Base-by-base conservation (phyloP, 1,140 invertebrate species). In the Micrasema longulum region DNA sequence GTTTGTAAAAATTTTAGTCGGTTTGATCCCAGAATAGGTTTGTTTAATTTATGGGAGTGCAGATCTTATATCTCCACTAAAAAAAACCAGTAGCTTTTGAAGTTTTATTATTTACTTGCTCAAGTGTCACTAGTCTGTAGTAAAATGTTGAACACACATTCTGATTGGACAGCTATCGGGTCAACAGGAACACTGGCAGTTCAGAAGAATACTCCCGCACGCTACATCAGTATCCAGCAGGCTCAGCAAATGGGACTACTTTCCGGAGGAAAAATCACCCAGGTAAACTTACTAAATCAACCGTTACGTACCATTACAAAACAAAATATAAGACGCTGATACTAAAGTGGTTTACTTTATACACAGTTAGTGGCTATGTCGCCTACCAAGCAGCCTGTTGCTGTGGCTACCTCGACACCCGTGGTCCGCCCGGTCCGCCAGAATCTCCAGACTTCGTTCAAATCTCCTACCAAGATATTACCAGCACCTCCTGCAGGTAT, bases 191-290 rank as follows among this genome's bases (percentile, higher is more conserved):
- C 45, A 47, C 22, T 69, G 20, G 36, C 80, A 52, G 86, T 82
- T 73, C 87, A 89, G 88, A 41, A 93, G 92, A 85, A 87, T 90
- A 11, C 89, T 92, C 48, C 92, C 89, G 9, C 82, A 92, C 50
- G 88, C 88, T 67, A 69, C 62, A 57, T 75, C 22, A 75, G 74
- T 18, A 67, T 75, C 11, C 69, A 72, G 14, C 90, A 91, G 79
- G 89, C 89, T 11, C 88, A 90, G 76, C 88, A 90, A 80, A 88
- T 91, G 86, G 89, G 89, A 35, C 79, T 91, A 53, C 70, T 91
- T 12, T 80, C 87, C 20, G 78, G 84, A 31, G 81, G 83, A 18
- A 88, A 86, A 81, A 81, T 85, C 47, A 86, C 82, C 80, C 84
- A 88, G 70, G 74, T 75, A 75, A 55, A 31, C 7, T 2, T 31